A percentile compares a stretch with the other conserved stretches of the same genome.
These are phyloP conservation scores for Onychostruthus taczanowskii DNA, from an alignment of 2,113 vertebrate species.

Conservation along the genomic window DNA sequence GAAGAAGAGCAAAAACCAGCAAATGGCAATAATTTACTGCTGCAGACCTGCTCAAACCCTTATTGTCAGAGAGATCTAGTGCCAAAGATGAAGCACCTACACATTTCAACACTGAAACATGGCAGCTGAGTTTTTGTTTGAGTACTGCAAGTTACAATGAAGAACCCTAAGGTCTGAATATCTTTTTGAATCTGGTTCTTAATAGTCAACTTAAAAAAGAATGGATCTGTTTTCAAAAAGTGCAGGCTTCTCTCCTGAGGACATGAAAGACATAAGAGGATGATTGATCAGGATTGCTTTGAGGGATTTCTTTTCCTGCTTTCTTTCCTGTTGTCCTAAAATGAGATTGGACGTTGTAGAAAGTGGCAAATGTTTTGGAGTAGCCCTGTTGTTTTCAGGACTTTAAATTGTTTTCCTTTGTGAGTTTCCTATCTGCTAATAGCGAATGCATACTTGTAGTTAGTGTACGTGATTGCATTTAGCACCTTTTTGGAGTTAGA, in stretches of 20 bases:
- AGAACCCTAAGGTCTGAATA: not conserved
- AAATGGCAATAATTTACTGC: not conserved
- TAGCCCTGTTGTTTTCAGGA: not conserved
- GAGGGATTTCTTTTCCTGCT: not conserved
- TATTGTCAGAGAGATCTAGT: not conserved
- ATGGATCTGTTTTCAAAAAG: not conserved
- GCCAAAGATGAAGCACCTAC: not conserved
- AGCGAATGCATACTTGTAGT: not conserved
- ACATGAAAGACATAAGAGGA: not conserved
- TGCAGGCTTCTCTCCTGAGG: not conserved
- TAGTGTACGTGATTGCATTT: not conserved
- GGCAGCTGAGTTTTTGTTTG: not conserved
- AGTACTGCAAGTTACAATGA: not conserved
- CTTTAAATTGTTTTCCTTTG: not conserved
- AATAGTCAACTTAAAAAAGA: not conserved
- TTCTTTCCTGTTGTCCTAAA: not conserved
- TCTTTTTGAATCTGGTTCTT: not conserved
- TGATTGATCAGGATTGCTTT: not conserved
- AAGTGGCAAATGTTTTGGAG: not conserved
- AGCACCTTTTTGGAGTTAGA: not conserved
- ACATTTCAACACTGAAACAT: not conserved
- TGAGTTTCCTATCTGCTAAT: not conserved
- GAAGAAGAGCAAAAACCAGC: not conserved
- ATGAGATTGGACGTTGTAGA: not conserved
- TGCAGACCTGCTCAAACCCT: not conserved